phyloP scores from a whole-genome alignment of 2,888 invertebrate species.

The Rhaphigaster nebulosa region DNA sequence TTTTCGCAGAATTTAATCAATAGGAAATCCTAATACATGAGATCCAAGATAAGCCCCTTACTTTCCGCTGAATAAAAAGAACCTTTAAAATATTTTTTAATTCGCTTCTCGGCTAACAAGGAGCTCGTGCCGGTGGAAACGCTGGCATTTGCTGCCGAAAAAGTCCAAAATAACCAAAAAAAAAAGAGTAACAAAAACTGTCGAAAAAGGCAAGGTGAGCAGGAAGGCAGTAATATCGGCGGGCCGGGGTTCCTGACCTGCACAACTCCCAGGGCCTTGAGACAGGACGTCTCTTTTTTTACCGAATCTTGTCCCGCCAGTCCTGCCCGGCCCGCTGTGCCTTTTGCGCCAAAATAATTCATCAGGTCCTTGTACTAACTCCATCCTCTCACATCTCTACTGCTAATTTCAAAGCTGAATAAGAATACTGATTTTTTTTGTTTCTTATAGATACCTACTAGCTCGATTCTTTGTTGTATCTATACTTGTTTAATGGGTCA shows the following conservation, averaged over 20 bases:
- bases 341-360: slow-evolving; percentile 23
- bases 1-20: too few relatives aligned
- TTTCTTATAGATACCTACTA: too few relatives aligned
- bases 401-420: background rate
- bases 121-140: background rate
- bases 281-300: slow-evolving; percentile 26
- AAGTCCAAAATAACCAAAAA: background rate
- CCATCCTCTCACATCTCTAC: background rate
- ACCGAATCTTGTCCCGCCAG: slow-evolving; percentile 17
- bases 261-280: background rate
- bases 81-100: background rate
- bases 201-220: slow-evolving; percentile 29
- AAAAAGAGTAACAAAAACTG: background rate
- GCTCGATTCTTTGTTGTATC: too few relatives aligned
- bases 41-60: too few relatives aligned
- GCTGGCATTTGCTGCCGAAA: slow-evolving; percentile 3
- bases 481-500: too few relatives aligned
- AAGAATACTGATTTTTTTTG: too few relatives aligned
- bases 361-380: background rate
- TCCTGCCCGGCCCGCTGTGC: too few relatives aligned
- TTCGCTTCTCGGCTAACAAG: background rate
- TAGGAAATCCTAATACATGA: too few relatives aligned
- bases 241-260: slow-evolving; percentile 19
- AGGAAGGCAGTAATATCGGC: background rate
- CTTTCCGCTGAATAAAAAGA: too few relatives aligned